Evolutionary conservation across 2,113 vertebrate genomes (phyloP).

Genomic region (Loxodonta africana): DNA sequence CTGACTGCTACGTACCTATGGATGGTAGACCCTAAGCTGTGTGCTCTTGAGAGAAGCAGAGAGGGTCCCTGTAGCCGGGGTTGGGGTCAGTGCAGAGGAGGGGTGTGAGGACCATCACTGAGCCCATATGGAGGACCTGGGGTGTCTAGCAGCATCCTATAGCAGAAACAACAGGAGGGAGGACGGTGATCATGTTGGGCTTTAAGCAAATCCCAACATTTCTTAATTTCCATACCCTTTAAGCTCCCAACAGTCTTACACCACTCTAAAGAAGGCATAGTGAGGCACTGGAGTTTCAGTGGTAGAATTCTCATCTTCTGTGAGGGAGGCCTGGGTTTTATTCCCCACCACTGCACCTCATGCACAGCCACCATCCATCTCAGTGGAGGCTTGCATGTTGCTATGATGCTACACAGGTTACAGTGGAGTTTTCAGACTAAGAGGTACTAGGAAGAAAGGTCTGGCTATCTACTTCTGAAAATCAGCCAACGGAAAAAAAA

Average conservation of each 20-base stretch:
- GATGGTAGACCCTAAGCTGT: background rate
- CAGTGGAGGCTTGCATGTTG: background rate
- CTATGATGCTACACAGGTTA: background rate
- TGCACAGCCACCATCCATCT: background rate
- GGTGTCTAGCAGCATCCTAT: background rate
- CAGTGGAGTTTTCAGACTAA: background rate
- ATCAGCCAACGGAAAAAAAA: no score
- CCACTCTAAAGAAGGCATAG: background rate
- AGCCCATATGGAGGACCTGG: background rate
- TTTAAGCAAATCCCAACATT: background rate
- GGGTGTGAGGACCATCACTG: background rate
- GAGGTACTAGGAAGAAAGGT: background rate
- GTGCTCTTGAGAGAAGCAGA: background rate
- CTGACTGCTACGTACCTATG: background rate
- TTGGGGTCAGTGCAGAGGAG: background rate
- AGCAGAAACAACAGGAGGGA: no score
- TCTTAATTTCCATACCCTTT: background rate
- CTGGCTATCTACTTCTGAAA: no score
- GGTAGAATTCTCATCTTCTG: background rate
- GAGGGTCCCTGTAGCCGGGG: background rate
- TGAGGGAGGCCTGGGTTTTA: background rate
- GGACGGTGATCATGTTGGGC: fast-evolving
- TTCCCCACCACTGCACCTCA: no score
- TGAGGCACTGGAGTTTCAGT: background rate
- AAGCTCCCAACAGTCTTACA: background rate